A percentile compares a stretch with the other conserved stretches of the same genome.
Conservation (phyloP, 1,140 invertebrate species). For the Centruroides sculpturatus region DNA sequence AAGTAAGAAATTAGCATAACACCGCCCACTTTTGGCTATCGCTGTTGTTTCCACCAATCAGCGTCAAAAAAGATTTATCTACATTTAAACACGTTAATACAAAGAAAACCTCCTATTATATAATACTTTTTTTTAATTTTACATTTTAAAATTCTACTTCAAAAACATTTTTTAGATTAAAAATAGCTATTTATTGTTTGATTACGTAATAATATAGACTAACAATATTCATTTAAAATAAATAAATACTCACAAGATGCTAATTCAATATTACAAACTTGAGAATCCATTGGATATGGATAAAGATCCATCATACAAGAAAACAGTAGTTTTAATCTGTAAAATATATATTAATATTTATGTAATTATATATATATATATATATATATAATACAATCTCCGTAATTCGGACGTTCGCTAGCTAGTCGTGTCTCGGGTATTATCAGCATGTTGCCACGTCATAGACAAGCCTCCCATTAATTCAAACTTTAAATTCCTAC, state of each 20-base stretch:
- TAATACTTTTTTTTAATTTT: too few species aligned
- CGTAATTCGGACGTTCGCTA: background rate
- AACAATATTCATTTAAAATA: background rate
- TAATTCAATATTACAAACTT: slow-evolving; percentile 44
- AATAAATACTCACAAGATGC: slow-evolving; percentile 37
- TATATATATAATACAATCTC: background rate
- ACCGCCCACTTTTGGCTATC: too few species aligned
- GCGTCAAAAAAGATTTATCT: too few species aligned
- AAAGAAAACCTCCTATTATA: too few species aligned
- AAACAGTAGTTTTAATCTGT: slow-evolving; percentile 41
- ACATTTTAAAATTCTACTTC: too few species aligned
- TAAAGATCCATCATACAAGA: slow-evolving; percentile 48
- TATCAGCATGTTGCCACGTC: background rate
- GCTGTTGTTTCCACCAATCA: too few species aligned
- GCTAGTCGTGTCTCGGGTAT: background rate
- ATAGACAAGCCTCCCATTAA: background rate
- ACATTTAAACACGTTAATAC: too few species aligned
- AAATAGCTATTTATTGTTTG: too few species aligned
- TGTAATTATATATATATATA: background rate
- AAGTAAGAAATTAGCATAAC: too few species aligned
- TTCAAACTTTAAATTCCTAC: background rate
- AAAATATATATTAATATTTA: slow-evolving; percentile 14
- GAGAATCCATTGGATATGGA: slow-evolving; percentile 41
- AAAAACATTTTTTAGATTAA: too few species aligned
- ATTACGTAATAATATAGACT: background rate